Base-by-base conservation (phyloP, 2,797 vertebrate species). In the Chanos chanos region DNA sequence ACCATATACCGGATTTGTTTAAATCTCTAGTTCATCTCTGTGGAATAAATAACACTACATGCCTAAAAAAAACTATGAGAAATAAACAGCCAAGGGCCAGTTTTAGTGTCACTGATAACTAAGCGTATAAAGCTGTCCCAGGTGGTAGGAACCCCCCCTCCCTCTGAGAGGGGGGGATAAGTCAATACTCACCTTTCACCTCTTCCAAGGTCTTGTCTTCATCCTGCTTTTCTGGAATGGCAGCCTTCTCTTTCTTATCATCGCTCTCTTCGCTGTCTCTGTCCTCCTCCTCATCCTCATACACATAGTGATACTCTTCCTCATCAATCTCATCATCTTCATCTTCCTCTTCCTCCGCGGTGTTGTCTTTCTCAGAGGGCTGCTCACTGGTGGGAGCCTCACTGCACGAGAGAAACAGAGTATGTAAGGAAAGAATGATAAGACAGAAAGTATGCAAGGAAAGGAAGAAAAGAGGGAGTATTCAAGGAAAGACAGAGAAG, bases 121-220 rank as follows among this genome's bases (percentile, higher is more conserved):
- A n/a, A n/a, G n/a, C n/a, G n/a, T n/a, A n/a, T n/a, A n/a, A n/a
- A n/a, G n/a, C n/a, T n/a, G n/a, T n/a, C n/a, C n/a, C n/a, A n/a
- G n/a, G n/a, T n/a, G n/a, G n/a, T n/a, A n/a, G n/a, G n/a, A n/a
- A n/a, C n/a, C n/a, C n/a, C n/a, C n/a, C n/a, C n/a, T n/a, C n/a
- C n/a, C n/a, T n/a, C n/a, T n/a, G n/a, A n/a, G n/a, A n/a, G n/a
- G n/a, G n/a, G n/a, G n/a, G 39, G 40, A 47, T 7, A 4, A 5
- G 1, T 24, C 24, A 9, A 19, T 41, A 71, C 81, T 84, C 85
- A 99, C 96, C 93, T 93, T 95, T 94, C 50, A 95, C 90, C n/a
- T 98, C 93, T 82, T 93, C 77, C 77, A 85, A 65, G 81, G 83
- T 89, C 77, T 92, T 91, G 31, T 93, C 92, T 0, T 88, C 80